Conservation (phyloP, 2,888 invertebrate genomes). For the Linnaemya vulpina region DNA sequence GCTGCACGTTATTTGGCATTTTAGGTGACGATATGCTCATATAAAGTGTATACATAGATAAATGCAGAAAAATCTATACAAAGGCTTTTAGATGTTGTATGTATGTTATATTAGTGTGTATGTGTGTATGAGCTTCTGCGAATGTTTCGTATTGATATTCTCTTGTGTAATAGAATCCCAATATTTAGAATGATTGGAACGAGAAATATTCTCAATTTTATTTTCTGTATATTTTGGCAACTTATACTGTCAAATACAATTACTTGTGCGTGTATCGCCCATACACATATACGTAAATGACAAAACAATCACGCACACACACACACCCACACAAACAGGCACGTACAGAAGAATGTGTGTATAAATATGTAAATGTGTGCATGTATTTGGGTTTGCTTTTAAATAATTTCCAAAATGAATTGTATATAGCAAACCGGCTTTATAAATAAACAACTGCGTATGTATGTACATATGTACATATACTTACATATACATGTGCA, state of each 20-base stretch:
- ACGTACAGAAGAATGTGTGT: no score
- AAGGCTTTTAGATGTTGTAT: background rate
- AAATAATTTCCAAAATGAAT: background rate
- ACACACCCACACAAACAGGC: no score
- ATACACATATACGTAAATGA: background rate
- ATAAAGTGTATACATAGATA: background rate
- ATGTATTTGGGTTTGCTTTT: background rate
- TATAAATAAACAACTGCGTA: background rate
- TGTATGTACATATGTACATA: background rate
- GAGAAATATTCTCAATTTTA: constrained; percentile 13
- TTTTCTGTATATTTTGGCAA: constrained; percentile 45
- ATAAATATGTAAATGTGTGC: background rate
- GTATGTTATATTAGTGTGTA: background rate
- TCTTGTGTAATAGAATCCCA: background rate
- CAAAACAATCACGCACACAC: background rate
- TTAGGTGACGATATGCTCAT: no score
- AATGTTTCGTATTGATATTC: background rate
- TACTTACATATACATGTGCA: no score
- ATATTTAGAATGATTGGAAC: background rate
- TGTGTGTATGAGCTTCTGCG: background rate
- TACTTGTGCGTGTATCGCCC: no score
- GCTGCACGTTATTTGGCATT: background rate
- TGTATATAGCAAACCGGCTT: constrained; percentile 35
- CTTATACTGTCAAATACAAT: constrained; percentile 13
- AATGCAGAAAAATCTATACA: background rate